Evolutionary conservation across 2,888 invertebrate genomes (phyloP).

Genomic region (Plusia festucae): DNA sequence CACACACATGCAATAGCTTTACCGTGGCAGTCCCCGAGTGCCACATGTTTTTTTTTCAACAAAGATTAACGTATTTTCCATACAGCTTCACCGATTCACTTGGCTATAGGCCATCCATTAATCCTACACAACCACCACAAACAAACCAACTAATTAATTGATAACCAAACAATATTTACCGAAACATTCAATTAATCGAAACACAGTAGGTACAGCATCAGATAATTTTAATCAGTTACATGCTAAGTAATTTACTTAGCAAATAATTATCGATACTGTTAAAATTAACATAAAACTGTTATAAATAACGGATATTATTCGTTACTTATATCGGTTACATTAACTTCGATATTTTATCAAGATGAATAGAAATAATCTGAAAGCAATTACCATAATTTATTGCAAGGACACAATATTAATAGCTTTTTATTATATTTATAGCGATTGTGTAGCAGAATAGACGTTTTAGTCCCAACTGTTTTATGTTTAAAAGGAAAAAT

Average conservation of each 20-base stretch:
- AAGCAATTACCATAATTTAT: conserved; percentile 26
- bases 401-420: conserved; percentile 2
- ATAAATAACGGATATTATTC: conserved; percentile 45
- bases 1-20: no score
- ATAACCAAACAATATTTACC: conserved; percentile 10
- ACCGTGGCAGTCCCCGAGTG: no score
- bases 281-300: conserved; percentile 54
- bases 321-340: conserved; percentile 23
- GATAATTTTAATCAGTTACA: conserved; percentile 35
- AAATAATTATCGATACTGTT: conserved; percentile 26
- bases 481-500: background rate
- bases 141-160: conserved; percentile 3
- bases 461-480: background rate
- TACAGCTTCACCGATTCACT: background rate
- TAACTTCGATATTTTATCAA: conserved; percentile 33
- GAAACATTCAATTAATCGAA: conserved; percentile 20
- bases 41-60: background rate
- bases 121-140: background rate
- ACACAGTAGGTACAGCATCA: conserved; percentile 25
- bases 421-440: no score
- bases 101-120: background rate
- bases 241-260: conserved; percentile 32
- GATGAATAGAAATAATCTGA: conserved; percentile 39
- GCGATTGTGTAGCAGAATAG: background rate
- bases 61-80: background rate